Base-by-base conservation (phyloP, 2,797 vertebrate species). In the Varecia variegata region DNA sequence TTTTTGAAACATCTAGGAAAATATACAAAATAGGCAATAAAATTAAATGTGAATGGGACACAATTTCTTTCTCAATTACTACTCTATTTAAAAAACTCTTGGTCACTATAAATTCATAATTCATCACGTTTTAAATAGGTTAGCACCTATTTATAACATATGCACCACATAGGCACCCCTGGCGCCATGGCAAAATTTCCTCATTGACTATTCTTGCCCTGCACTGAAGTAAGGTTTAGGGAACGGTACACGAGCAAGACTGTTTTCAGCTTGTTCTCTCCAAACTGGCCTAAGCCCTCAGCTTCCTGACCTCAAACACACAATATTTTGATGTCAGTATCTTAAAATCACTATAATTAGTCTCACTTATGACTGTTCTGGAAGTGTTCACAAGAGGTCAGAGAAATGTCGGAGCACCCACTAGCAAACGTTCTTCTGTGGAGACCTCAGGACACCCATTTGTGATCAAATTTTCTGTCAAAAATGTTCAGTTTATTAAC, bases 331-430 rank as follows among this genome's bases (percentile, higher is more conserved):
- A 95, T 87, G 62, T 81, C 60, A 85, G 52, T 50, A 83, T 79
- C 45, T 58, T 91, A 89, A 93, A 96, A 92, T 89, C 83, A 86
- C 35, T 94, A 27, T 67, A 65, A 81, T 81, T 54, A 67, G 25
- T 15, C 68, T 82, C 27, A 68, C 15, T 84, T 77, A 40, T 58
- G 56, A 89, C 40, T 77, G n/a, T 35, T 90, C 60, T 84, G 15
- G 40, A 95, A 94, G 77, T 88, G 40, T 73, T 50, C 32, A 93
- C 82, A 84, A 52, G 45, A 83, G 50, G 71, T 87, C 76, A 93
- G 65, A 88, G 67, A 91, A 60, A 93, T 25, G 58, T 23, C 65
- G 25, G 18, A 12, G 77, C 7, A n/a, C 38, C 35, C 23, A 79
- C 54, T 15, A 84, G 81, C 62, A 93, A 95, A 92, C 3, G 5